Evolutionary conservation across 2,797 vertebrate genomes (phyloP).

Genomic region (Gephyroberyx darwinii): DNA sequence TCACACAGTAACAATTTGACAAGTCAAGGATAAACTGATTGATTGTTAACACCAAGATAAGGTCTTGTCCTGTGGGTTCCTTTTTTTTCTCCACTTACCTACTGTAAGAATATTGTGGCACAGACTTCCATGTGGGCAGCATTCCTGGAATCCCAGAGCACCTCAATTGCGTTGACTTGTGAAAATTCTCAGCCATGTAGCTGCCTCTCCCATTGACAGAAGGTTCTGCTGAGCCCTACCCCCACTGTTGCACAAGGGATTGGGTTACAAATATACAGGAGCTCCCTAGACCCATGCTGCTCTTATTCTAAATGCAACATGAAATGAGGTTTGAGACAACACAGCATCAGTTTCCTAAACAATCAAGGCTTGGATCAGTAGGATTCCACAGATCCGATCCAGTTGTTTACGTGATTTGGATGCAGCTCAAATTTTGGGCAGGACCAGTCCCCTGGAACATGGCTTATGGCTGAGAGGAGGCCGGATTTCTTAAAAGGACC

Average conservation of each 20-base stretch:
- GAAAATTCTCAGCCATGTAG: conserved; percentile 75
- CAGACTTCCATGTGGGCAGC: conserved; percentile 52
- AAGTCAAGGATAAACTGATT: conserved; percentile 20
- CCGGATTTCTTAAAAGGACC: conserved; percentile 76
- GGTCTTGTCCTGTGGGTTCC: conserved; percentile 26
- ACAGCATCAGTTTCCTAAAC: conserved; percentile 45
- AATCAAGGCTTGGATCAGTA: conserved; percentile 34
- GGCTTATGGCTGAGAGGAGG: conserved; percentile 58
- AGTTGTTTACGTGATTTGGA: conserved; percentile 70
- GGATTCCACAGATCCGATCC: conserved; percentile 58
- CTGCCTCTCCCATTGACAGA: conserved; percentile 52
- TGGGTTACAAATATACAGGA: conserved; percentile 59
- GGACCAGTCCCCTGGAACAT: conserved; percentile 57
- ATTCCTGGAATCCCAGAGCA: conserved; percentile 72
- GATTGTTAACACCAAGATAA: conserved; percentile 16
- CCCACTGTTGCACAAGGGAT: conserved; percentile 46
- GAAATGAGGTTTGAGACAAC: conserved; percentile 35
- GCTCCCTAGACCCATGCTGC: conserved; percentile 23
- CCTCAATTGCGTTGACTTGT: conserved; percentile 75
- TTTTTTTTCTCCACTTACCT: conserved; percentile 46
- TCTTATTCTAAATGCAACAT: conserved; percentile 27
- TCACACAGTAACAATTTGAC: conserved; percentile 6
- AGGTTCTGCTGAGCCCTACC: conserved; percentile 39
- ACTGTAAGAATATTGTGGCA: conserved; percentile 63
- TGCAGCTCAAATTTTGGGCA: conserved; percentile 52